Base-by-base conservation (phyloP, 1,140 invertebrate genomes). In the Conus betulinus region DNA sequence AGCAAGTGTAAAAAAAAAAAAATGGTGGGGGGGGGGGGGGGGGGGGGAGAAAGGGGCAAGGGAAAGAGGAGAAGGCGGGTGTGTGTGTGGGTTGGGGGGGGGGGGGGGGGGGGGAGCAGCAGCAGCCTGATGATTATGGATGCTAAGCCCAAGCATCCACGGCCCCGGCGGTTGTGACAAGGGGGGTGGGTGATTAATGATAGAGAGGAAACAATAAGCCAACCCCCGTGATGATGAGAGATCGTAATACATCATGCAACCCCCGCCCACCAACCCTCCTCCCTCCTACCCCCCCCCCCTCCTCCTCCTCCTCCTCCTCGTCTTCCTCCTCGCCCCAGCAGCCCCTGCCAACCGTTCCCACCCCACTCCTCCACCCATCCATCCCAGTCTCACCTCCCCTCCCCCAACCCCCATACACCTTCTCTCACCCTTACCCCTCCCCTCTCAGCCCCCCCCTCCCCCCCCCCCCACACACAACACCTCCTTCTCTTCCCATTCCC, bases 161-260 rank as follows among this genome's bases (percentile, higher is more conserved):
- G 79, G 39, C 79, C 53, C 79, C 51, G 60, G 60, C 60, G 60
- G 79, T 82, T 82, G 39, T 51, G 79, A 52, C 39, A 51, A 82
- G 79, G 10, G 79, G 79, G 79, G n/a, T 27, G 23, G 79, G 39
- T 51, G 53, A 51, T 51, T 82, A 82, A 82, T 82, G 53, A 51
- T n/a, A n/a, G 53, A 39, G 79, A 27, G n/a, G 53, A 82, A 51
- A 55, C 79, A 51, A 51, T 82, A 52, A 55, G 79, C 53, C 79
- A 60, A 60, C 67, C 20, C 67, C 67, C 15, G 67, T 71, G 13
- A 71, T 71, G 67, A 71, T 71, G 67, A 71, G 67, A 71, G 67
- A 71, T 71, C 17, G 79, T n/a, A 25, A 82, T 82, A 82, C 79
- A 82, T 82, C 39, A 52, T 51, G 53, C 79, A 51, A 52, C 8